Evolutionary conservation across 2,888 invertebrate species (phyloP).

Genomic region (Plusia festucae): DNA sequence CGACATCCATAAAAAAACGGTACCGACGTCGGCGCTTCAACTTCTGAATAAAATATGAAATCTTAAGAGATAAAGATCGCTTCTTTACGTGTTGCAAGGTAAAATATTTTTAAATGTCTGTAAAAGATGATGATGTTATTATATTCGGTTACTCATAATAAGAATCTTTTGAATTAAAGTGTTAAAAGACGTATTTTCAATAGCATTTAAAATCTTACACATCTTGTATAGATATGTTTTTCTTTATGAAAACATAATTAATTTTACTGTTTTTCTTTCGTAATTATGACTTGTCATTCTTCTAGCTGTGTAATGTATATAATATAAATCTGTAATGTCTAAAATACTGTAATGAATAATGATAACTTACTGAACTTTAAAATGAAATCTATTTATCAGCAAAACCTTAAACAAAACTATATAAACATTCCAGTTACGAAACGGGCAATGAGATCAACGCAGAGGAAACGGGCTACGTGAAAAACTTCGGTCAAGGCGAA

Average conservation of each 20-base stretch:
- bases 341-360: too few relatives aligned
- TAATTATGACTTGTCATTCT: too few relatives aligned
- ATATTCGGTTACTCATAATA: conserved; percentile 7
- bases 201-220: too few relatives aligned
- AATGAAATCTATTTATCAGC: background rate
- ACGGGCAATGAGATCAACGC: conserved; percentile 91
- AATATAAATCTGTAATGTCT: too few relatives aligned
- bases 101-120: conserved; percentile 14
- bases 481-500: conserved; percentile 89
- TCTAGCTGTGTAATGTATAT: too few relatives aligned
- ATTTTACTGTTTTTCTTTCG: too few relatives aligned
- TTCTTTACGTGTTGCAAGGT: conserved; percentile 30
- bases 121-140: conserved; percentile 17
- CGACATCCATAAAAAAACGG: conserved; percentile 21
- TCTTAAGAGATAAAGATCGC: conserved; percentile 48
- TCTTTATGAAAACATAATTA: too few relatives aligned
- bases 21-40: conserved; percentile 44
- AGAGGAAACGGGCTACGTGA: conserved; percentile 90
- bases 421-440: conserved; percentile 88
- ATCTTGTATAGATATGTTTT: too few relatives aligned
- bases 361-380: too few relatives aligned
- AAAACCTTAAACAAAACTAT: background rate
- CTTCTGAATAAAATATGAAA: conserved; percentile 51
- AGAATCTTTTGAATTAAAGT: background rate
- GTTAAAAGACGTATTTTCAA: too few relatives aligned